These are phyloP conservation scores for Sterrhoptilus dennistouni DNA, from an alignment of 2,113 vertebrate species.

Conservation along the genomic window DNA sequence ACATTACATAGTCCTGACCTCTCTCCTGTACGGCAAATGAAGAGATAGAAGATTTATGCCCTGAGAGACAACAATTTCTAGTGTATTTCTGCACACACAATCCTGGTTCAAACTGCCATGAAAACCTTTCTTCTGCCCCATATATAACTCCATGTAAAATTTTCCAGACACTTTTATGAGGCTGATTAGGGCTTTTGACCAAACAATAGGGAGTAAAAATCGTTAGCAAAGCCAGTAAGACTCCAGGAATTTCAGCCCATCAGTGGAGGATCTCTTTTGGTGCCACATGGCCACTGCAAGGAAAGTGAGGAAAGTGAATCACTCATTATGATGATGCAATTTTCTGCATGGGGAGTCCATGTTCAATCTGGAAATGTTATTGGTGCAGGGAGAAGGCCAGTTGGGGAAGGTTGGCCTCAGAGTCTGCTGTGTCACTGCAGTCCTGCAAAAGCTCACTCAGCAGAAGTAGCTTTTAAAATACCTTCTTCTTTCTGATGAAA, in stretches of 20 bases:
- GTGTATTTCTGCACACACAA: neutral
- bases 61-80: neutral
- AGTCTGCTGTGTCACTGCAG: neutral
- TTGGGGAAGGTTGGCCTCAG: neutral
- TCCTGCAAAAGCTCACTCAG: slow-evolving; percentile 35
- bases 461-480: neutral
- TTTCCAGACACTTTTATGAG: neutral
- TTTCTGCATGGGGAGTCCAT: neutral
- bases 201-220: neutral
- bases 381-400: neutral
- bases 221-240: neutral
- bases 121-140: neutral
- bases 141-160: neutral
- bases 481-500: neutral
- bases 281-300: neutral
- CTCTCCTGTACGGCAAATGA: neutral
- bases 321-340: neutral
- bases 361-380: neutral
- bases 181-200: neutral
- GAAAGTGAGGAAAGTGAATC: neutral
- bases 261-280: neutral
- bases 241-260: neutral
- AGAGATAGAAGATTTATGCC: neutral
- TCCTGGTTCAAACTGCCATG: neutral
- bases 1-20: neutral